Conservation (phyloP, 1,140 invertebrate genomes). For the Monomorium pharaonis region DNA sequence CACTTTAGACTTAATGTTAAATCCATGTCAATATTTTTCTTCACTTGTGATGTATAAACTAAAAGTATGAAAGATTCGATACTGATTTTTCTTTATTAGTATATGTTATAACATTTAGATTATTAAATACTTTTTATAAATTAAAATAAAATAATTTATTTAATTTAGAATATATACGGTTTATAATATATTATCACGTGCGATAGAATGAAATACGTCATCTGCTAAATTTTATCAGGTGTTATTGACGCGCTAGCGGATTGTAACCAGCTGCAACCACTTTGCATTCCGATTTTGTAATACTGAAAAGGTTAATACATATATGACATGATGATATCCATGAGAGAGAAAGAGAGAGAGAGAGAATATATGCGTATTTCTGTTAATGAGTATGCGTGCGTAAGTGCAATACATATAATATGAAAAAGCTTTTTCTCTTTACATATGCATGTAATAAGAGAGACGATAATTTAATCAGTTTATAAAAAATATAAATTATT, state of each 20-base stretch:
- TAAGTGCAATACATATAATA: background rate
- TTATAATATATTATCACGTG: background rate
- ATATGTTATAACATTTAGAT: background rate
- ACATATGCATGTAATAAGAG: background rate
- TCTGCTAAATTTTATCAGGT: conserved; percentile 22
- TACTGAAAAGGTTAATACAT: conserved; percentile 32
- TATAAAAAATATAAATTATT: conserved; percentile 8
- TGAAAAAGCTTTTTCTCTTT: background rate
- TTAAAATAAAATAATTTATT: background rate
- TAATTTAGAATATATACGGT: background rate
- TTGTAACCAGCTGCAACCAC: conserved; percentile 36
- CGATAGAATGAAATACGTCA: background rate
- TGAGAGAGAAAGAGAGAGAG: background rate
- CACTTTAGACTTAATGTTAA: background rate
- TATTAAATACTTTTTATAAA: background rate
- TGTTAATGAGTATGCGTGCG: background rate
- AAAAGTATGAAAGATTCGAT: background rate
- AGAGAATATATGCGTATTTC: background rate
- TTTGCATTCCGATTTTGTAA: conserved; percentile 17
- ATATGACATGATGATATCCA: background rate
- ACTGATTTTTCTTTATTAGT: background rate
- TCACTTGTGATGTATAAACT: background rate
- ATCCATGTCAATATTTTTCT: background rate
- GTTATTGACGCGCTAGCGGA: conserved; percentile 2
- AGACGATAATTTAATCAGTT: background rate